Base-by-base conservation (phyloP, 1,140 invertebrate species). In the Trichonephila clavata region DNA sequence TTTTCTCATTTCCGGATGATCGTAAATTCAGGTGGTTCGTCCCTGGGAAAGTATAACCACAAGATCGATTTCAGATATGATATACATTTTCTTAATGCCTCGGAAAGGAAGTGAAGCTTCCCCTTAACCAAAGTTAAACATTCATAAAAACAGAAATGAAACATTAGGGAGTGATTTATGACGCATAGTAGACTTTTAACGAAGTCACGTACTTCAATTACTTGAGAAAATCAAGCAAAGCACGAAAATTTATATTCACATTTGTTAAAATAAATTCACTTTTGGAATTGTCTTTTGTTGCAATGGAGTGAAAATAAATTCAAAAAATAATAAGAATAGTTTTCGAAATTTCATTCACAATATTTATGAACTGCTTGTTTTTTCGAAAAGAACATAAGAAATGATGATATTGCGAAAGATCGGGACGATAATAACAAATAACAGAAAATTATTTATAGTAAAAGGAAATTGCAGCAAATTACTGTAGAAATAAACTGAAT, bases 91-190 rank as follows among this genome's bases (percentile, higher is more conserved):
- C n/a, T 10, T 21, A 24, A 24, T 68, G 21, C n/a, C 21, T n/a
- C 6, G 50, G 21, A n/a, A 8, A 13, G n/a, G 21, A 24, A 68
- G n/a, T n/a, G 8, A 10, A 68, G n/a, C 65, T 24, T 68, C n/a
- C 10, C 20, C n/a, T 68, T n/a, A 77, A 18, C 16, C 27, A 6
- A 1, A 77, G 68, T 77, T 32, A 18, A 20, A 32, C 16, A 77
- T 77, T 77, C 27, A 77, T 77, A 32, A 77, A 77, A 39, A 77
- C 14, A 27, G 32, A 77, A 77, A 77, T 77, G 71, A 39, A 77
- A 77, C 27, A 32, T 77, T 77, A 77, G 71, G 16, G 32, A 32
- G 71, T 77, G 71, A 77, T 32, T 32, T 77, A 77, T 39, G 24
- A 18, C 27, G 0, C 7, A 32, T 32, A 6, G 27, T 1, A 20